Base-by-base conservation (phyloP, 2,888 invertebrate species). In the Mythimna loreyi region DNA sequence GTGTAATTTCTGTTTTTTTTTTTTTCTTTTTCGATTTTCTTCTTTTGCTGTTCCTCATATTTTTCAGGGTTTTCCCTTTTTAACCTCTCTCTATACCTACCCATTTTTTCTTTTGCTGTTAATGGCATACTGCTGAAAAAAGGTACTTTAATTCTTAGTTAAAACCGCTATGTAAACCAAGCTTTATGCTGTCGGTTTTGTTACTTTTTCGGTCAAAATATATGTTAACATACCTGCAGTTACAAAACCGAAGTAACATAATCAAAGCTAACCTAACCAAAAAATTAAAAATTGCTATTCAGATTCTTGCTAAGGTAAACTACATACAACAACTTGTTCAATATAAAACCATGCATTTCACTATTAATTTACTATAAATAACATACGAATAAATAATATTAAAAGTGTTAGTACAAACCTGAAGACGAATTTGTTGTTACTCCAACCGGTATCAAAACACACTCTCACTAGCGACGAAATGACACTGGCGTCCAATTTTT, bases 71-170 rank as follows among this genome's bases (percentile, higher is more conserved):
- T 63, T 63, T 45, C 28, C 25, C 8, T 56, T 64, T 56, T 64
- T 55, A 64, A 47, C 33, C 45, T 55, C 33, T 64, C 56, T 52
- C 63, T 64, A 64, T 64, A 64, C 55, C 63, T 55, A 47, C 56
- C 56, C 55, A 56, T 64, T 23, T 64, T 63, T 63, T 63, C 63
- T 55, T 45, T 55, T 33, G 63, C 63, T 13, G 55, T 43, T 43
- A 43, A 43, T 43, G 43, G 43, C 43, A 43, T 43, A 43, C 19
- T 50, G 19, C 36, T 36, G 36, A 36, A 36, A 36, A 36, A 36
- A 36, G 13, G 36, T 36, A 36, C 36, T 36, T 36, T 11, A 36
- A 45, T n/a, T 45, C 1, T 45, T 21, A 21, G 45, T 45, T 45
- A 45, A 45, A 45, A 21, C 7, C 45, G 45, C 45, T 45, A 7